Percentiles rank a stretch among this genome's conserved stretches.
These are phyloP conservation scores for Argopecten irradians DNA, from an alignment of 1,140 invertebrate genomes.

Conservation along the genomic window DNA sequence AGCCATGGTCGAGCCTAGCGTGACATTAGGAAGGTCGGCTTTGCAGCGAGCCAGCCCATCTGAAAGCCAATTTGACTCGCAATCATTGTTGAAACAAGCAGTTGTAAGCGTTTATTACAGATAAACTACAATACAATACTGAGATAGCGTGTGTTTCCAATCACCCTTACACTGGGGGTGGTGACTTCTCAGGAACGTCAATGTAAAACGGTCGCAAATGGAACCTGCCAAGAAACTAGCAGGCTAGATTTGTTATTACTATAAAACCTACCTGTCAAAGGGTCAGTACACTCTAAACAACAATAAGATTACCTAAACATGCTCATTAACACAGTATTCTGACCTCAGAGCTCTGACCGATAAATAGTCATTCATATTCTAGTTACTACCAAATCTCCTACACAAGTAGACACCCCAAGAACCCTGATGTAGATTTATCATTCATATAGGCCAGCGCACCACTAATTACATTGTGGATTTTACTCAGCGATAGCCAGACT, in stretches of 20 bases:
- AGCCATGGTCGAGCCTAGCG: neutral
- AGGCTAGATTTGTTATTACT: neutral
- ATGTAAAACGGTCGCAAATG: neutral
- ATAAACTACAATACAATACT: neutral
- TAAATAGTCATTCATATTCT: neutral
- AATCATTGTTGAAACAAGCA: constrained; percentile 17
- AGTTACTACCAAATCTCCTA: neutral
- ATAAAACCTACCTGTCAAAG: neutral
- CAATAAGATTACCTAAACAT: neutral
- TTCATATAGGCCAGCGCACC: neutral
- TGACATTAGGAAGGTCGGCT: neutral
- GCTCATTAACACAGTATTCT: neutral
- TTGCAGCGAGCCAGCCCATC: neutral
- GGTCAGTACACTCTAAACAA: neutral
- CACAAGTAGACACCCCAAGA: neutral
- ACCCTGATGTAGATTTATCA: neutral
- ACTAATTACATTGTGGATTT: neutral
- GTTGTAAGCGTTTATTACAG: constrained; percentile 17
- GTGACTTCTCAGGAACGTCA: neutral
- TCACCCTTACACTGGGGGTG: neutral
- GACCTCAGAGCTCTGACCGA: neutral
- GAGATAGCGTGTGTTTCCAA: neutral
- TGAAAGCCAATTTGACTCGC: constrained; percentile 20
- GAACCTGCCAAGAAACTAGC: neutral
- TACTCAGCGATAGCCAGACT: neutral